Evolutionary conservation across 1,140 invertebrate species (phyloP).

Genomic region (Anastrepha ludens): DNA sequence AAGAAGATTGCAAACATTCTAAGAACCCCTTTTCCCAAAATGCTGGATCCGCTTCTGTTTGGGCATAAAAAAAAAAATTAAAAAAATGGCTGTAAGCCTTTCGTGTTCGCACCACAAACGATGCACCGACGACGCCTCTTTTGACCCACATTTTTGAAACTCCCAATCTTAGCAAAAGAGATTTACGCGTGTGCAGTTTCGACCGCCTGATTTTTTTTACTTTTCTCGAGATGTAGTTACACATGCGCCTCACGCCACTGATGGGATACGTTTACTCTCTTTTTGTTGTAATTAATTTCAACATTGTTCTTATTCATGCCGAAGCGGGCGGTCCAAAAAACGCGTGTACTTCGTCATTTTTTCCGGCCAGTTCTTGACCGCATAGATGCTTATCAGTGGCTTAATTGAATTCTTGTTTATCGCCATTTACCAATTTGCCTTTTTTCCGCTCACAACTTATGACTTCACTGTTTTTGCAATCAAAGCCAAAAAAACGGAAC

Average conservation of each 20-base stretch:
- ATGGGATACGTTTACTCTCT: background rate
- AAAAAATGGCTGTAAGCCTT: background rate
- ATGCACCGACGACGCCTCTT: background rate
- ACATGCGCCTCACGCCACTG: background rate
- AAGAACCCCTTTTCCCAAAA: no score
- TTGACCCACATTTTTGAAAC: conserved; percentile 35
- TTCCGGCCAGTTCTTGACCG: background rate
- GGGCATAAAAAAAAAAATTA: no score
- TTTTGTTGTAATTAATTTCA: background rate
- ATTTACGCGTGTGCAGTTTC: background rate
- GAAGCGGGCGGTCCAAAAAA: background rate
- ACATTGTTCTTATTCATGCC: background rate
- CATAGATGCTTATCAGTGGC: conserved; percentile 29
- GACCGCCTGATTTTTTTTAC: no score
- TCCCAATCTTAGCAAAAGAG: background rate
- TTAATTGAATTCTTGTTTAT: conserved; percentile 49
- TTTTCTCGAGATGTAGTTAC: background rate
- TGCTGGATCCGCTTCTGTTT: background rate
- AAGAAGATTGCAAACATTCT: no score
- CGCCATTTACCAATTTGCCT: conserved; percentile 33
- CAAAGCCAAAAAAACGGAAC: background rate
- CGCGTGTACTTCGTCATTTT: background rate
- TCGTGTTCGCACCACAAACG: background rate
- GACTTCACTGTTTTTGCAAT: background rate
- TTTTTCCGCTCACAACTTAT: background rate